Evolutionary conservation across 30 jellyfish, hydroid and myxozoan species (phyloP).

Genomic region (Catostylus mosaicus): DNA sequence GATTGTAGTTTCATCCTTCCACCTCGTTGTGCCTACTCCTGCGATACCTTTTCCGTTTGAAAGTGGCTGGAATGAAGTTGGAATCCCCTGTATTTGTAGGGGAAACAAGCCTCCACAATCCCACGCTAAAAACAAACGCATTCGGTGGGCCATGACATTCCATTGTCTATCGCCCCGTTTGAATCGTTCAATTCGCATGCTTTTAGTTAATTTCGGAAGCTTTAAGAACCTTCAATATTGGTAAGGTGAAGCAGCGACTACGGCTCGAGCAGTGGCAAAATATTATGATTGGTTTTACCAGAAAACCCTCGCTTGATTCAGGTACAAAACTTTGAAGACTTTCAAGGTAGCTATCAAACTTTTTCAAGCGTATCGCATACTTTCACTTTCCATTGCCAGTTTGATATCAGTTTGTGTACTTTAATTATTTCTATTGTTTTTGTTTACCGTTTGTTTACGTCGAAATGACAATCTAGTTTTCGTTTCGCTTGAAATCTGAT

Average conservation of each 20-base stretch:
- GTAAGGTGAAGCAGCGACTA: not conserved
- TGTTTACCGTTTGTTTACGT: not conserved
- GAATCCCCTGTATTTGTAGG: too few relatives aligned
- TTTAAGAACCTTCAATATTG: not conserved
- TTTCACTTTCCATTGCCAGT: not conserved
- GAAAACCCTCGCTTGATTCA: not conserved
- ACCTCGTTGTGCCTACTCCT: too few relatives aligned
- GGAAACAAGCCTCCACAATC: not conserved
- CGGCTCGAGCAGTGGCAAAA: not conserved
- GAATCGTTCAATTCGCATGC: conserved; percentile 19
- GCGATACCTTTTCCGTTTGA: too few relatives aligned
- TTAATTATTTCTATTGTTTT: not conserved
- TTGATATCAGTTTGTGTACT: not conserved
- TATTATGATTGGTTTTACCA: not conserved
- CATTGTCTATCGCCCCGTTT: not conserved
- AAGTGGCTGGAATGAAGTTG: too few relatives aligned
- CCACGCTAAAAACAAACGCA: not conserved
- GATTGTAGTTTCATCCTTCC: too few relatives aligned
- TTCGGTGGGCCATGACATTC: conserved; percentile 17
- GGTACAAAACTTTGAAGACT: not conserved
- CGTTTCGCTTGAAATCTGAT: too few relatives aligned
- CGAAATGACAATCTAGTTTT: too few relatives aligned
- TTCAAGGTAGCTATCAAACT: not conserved
- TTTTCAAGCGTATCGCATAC: not conserved
- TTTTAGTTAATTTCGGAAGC: conserved; percentile 7